These are phyloP conservation scores for Troilus luridus DNA, from an alignment of 2,888 invertebrate genomes.

Conservation along the genomic window DNA sequence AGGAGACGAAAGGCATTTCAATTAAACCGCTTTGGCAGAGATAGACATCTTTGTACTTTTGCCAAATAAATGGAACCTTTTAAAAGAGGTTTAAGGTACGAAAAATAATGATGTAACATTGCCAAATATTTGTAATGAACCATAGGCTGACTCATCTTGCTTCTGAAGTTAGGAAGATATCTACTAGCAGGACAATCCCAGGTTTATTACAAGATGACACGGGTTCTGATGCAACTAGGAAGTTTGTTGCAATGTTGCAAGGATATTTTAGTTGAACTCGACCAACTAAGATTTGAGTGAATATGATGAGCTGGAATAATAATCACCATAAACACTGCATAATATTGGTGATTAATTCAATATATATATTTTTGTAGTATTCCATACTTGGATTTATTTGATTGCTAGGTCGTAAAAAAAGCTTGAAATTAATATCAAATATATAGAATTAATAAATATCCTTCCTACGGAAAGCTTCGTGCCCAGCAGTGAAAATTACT, in stretches of 20 bases:
- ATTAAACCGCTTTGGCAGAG: not conserved
- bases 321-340: no score
- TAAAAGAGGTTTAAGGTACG: not conserved
- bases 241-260: not conserved
- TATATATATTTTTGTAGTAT: no score
- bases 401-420: no score
- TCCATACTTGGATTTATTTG: no score
- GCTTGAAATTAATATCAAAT: no score
- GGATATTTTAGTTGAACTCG: not conserved
- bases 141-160: not conserved
- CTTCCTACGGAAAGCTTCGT: no score
- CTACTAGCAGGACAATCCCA: not conserved
- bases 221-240: not conserved
- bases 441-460: no score
- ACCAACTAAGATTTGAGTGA: no score
- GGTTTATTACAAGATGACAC: not conserved
- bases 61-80: slow-evolving; percentile 1
- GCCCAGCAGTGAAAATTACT: no score
- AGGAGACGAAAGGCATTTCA: not conserved
- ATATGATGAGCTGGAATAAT: no score
- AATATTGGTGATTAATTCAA: no score
- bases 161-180: not conserved
- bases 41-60: not conserved
- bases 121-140: not conserved
- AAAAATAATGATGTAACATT: not conserved